phyloP scores from a whole-genome alignment of 2,888 invertebrate species.

The Caenorhabditis uteleia region DNA sequence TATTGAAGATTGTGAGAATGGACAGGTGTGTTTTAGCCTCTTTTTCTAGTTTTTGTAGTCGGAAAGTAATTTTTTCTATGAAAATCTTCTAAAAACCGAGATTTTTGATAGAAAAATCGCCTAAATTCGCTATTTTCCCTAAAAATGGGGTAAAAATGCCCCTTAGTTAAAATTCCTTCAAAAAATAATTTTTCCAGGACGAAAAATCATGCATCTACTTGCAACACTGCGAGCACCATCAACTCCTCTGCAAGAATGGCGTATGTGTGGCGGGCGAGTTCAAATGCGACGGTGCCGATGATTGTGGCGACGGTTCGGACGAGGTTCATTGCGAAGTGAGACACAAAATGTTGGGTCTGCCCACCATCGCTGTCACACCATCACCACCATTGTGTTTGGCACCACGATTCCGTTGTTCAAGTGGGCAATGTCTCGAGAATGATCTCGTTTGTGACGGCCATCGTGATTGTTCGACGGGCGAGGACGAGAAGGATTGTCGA shows the following conservation, averaged over 20 bases:
- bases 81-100: no score
- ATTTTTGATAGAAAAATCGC: no score
- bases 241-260: slow-evolving; percentile 6
- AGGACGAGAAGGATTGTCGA: slow-evolving; percentile 36
- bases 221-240: slow-evolving; percentile 2
- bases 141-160: no score
- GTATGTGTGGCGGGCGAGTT: slow-evolving; percentile 2
- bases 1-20: slow-evolving; percentile 35
- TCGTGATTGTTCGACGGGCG: slow-evolving; percentile 35
- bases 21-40: slow-evolving; percentile 5
- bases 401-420: slow-evolving; percentile 24
- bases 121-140: no score
- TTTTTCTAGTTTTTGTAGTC: background rate
- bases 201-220: slow-evolving; percentile 34
- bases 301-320: slow-evolving; percentile 7
- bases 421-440: slow-evolving; percentile 30
- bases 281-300: slow-evolving; percentile 13
- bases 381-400: background rate
- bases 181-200: slow-evolving; percentile 21
- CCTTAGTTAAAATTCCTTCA: no score
- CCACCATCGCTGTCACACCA: no score
- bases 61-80: no score
- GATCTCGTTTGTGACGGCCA: slow-evolving; percentile 31
- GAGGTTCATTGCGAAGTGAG: slow-evolving; percentile 9
- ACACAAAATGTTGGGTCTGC: background rate